These are phyloP conservation scores for Limosa lapponica DNA, from an alignment of 2,797 vertebrate species.

Conservation along the genomic window DNA sequence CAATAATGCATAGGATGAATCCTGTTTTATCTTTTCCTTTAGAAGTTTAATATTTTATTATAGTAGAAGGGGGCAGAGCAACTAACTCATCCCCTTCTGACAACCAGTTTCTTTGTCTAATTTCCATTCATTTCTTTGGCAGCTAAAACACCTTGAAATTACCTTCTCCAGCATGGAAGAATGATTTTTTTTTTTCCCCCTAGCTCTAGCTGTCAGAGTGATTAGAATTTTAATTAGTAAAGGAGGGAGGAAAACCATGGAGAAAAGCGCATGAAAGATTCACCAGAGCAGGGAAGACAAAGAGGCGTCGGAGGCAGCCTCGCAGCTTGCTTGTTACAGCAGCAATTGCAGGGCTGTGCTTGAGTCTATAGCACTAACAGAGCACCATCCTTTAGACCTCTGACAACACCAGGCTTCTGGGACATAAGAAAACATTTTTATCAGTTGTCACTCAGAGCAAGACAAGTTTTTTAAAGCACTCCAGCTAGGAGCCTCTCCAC, in stretches of 20 bases:
- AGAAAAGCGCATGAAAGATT: conserved; percentile 63
- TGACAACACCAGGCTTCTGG: background rate
- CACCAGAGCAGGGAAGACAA: conserved; percentile 73
- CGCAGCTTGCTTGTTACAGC: conserved; percentile 32
- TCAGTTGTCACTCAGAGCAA: conserved; percentile 36
- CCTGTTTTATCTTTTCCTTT: conserved; percentile 14
- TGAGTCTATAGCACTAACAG: background rate
- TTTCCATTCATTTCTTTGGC: conserved; percentile 76
- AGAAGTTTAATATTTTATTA: conserved; percentile 64
- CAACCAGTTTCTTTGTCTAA: conserved; percentile 77
- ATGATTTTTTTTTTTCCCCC: conserved; percentile 45
- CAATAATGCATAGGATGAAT: conserved; percentile 5
- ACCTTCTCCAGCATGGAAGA: conserved; percentile 77
- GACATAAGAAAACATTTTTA: conserved; percentile 24
- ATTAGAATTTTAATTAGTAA: conserved; percentile 87
- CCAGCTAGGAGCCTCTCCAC: background rate
- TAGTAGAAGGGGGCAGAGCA: conserved; percentile 38
- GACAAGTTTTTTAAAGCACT: conserved; percentile 32
- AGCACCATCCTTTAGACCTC: conserved; percentile 11
- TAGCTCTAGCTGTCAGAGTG: conserved; percentile 77
- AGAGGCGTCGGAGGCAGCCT: conserved; percentile 41
- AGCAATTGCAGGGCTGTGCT: background rate
- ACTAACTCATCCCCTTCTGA: conserved; percentile 61
- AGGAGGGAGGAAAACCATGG: conserved; percentile 62
- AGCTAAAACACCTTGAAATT: conserved; percentile 85